phyloP scores from a whole-genome alignment of 2,113 vertebrate species.

The Herpailurus yagouaroundi region DNA sequence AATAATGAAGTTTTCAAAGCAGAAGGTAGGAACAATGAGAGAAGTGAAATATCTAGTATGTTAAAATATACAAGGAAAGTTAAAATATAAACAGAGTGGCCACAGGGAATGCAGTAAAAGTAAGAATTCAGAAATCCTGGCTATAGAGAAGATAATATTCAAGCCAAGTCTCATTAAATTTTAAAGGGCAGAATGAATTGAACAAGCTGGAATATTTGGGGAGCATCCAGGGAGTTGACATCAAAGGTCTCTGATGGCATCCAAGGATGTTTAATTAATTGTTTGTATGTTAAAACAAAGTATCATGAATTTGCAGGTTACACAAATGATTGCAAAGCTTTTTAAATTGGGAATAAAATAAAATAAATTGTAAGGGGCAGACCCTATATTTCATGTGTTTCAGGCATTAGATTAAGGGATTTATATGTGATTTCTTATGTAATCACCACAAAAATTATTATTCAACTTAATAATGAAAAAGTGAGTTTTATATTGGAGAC shows the following conservation, averaged over 20 bases:
- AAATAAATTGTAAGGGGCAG: neutral
- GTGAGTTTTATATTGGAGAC: neutral
- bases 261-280: slow-evolving; percentile 26
- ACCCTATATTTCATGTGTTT: neutral
- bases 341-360: neutral
- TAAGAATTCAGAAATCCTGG: neutral
- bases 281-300: neutral
- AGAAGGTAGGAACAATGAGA: neutral
- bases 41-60: neutral
- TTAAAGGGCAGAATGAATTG: slow-evolving; percentile 3
- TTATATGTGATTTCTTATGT: neutral
- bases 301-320: neutral
- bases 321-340: neutral
- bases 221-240: neutral
- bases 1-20: neutral
- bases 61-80: slow-evolving; percentile 23
- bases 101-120: neutral
- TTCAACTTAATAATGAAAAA: neutral
- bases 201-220: slow-evolving; percentile 21
- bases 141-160: neutral
- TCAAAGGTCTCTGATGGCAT: neutral
- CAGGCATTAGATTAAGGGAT: neutral
- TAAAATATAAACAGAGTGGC: neutral
- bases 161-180: slow-evolving; percentile 52
- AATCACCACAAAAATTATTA: neutral